These are phyloP conservation scores for Spilosoma lubricipeda DNA, from an alignment of 2,888 invertebrate genomes.

Conservation along the genomic window DNA sequence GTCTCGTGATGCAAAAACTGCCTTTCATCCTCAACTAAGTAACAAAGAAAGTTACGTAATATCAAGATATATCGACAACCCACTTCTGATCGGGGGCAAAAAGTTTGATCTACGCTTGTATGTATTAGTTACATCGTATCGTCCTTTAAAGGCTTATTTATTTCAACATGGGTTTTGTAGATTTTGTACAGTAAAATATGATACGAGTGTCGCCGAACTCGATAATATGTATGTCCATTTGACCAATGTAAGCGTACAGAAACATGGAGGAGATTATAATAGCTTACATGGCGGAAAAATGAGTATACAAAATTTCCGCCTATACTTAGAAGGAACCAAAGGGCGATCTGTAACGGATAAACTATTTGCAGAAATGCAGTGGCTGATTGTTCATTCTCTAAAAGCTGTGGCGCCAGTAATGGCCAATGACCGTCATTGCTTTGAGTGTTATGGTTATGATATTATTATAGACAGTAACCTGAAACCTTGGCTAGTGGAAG, in stretches of 20 bases:
- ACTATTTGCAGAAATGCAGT: conserved; percentile 94
- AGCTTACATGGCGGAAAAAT: conserved; percentile 97
- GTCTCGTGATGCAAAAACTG: conserved; percentile 94
- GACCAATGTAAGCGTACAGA: conserved; percentile 98
- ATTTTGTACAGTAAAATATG: conserved; percentile 97
- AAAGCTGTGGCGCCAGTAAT: conserved; percentile 96
- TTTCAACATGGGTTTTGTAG: conserved; percentile 97
- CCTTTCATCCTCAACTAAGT: conserved; percentile 91
- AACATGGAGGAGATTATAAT: conserved; percentile 96
- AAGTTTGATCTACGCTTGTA: conserved; percentile 97
- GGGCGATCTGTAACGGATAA: conserved; percentile 94
- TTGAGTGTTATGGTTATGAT: conserved; percentile 97
- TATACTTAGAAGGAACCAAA: conserved; percentile 95
- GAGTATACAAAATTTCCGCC: conserved; percentile 94
- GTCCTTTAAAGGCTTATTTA: conserved; percentile 96
- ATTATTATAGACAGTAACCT: conserved; percentile 97
- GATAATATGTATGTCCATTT: conserved; percentile 98
- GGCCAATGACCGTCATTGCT: conserved; percentile 95
- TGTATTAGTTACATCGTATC: conserved; percentile 96
- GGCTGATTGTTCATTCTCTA: conserved; percentile 95
- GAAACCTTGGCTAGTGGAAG: conserved; percentile 97
- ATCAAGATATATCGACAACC: conserved; percentile 97
- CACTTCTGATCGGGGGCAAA: conserved; percentile 96
- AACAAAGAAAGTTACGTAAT: conserved; percentile 96
- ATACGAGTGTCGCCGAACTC: conserved; percentile 93